Conservation (phyloP, 2,888 invertebrate species). For the Temnothorax rugatulus region DNA sequence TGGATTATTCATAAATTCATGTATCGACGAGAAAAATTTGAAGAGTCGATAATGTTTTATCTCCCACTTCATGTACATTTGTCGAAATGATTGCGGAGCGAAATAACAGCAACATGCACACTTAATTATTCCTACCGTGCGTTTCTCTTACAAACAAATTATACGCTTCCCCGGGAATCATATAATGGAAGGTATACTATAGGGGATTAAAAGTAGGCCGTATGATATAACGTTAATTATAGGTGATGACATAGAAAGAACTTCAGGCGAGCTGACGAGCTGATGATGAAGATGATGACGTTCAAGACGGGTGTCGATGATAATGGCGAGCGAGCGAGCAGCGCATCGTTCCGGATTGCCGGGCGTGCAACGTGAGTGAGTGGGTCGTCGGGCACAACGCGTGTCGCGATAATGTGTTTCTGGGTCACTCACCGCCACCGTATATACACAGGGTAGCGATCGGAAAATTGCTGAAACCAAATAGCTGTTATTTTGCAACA, state of each 20-base stretch:
- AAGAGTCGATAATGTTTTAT: background rate
- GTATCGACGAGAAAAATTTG: background rate
- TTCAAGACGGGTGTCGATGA: constrained; percentile 56
- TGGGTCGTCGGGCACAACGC: constrained; percentile 76
- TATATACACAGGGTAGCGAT: constrained; percentile 43
- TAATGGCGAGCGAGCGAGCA: constrained; percentile 58
- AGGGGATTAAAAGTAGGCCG: constrained; percentile 46
- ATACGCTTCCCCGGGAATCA: constrained; percentile 23
- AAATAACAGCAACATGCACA: background rate
- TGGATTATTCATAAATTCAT: background rate
- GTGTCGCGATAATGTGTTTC: constrained; percentile 81
- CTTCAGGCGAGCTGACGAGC: constrained; percentile 23
- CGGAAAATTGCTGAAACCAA: background rate
- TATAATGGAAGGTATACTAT: background rate
- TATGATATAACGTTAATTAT: constrained; percentile 55
- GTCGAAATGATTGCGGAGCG: background rate
- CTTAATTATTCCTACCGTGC: constrained; percentile 29
- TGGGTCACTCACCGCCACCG: constrained; percentile 76
- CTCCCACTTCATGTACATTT: background rate
- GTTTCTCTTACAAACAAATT: constrained; percentile 39
- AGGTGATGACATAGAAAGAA: constrained; percentile 49
- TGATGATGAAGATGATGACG: constrained; percentile 6
- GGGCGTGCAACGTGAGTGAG: constrained; percentile 80
- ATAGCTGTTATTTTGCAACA: background rate
- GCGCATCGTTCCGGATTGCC: constrained; percentile 72